These are phyloP conservation scores for Petrophora chlorosata DNA, from an alignment of 2,888 invertebrate species.

Conservation along the genomic window DNA sequence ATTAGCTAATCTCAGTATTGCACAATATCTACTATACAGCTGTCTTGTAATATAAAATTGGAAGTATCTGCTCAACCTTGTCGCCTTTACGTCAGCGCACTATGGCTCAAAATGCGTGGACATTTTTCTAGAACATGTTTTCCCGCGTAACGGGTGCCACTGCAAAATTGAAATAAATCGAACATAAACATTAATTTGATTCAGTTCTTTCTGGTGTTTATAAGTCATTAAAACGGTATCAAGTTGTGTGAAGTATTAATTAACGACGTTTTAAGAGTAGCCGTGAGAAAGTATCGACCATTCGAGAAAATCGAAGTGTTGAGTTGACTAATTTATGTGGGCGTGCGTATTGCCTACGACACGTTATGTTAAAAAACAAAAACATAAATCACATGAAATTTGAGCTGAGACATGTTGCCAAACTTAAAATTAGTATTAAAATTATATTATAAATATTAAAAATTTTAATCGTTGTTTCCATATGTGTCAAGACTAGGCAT, in stretches of 20 bases:
- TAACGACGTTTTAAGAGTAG: conserved; percentile 7
- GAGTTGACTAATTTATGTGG: conserved; percentile 5
- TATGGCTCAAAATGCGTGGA: conserved; percentile 1
- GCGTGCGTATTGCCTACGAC: neutral
- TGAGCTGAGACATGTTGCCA: conserved; percentile 1
- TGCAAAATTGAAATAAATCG: conserved; percentile 43
- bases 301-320: conserved; percentile 1
- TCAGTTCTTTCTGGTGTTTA: conserved; percentile 37
- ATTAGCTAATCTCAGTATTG: conserved; percentile 55
- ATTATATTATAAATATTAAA: too few species aligned
- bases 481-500: too few species aligned
- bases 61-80: conserved; percentile 10
- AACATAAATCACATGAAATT: neutral
- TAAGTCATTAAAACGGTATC: conserved; percentile 30
- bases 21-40: conserved; percentile 46
- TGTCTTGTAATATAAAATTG: conserved; percentile 24
- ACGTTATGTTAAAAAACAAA: too few species aligned
- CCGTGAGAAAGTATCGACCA: conserved; percentile 27
- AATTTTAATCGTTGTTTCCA: too few species aligned
- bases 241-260: conserved; percentile 27
- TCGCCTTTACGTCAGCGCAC: conserved; percentile 2
- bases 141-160: conserved; percentile 14
- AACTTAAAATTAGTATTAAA: neutral
- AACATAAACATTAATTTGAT: conserved; percentile 45
- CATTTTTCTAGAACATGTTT: neutral